Conservation (phyloP, 2,888 invertebrate species). For the Pterostichus madidus region DNA sequence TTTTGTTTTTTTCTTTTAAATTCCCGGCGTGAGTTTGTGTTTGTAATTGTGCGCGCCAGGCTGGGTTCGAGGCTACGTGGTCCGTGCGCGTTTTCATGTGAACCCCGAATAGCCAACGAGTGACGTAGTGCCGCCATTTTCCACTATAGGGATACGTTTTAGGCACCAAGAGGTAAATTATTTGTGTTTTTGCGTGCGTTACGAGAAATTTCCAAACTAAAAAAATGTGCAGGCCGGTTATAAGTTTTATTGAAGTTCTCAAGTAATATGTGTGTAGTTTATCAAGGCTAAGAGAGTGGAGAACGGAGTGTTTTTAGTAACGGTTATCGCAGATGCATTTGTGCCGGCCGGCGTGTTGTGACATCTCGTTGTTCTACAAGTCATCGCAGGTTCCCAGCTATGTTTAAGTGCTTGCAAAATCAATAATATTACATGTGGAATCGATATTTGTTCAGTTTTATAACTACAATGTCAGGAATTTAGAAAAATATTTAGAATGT, state of each 20-base stretch:
- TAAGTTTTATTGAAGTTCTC: slow-evolving; percentile 34
- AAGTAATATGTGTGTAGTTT: slow-evolving; percentile 22
- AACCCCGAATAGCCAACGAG: slow-evolving; percentile 85
- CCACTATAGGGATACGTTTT: slow-evolving; percentile 73
- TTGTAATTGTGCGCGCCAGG: slow-evolving; percentile 62
- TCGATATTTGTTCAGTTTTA: slow-evolving; percentile 3
- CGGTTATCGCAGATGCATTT: slow-evolving; percentile 60
- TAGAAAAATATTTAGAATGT: slow-evolving; percentile 56
- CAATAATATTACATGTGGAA: slow-evolving; percentile 12
- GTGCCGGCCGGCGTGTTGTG: slow-evolving; percentile 67
- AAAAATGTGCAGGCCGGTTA: slow-evolving; percentile 42
- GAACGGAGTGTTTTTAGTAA: slow-evolving; percentile 44
- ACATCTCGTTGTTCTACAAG: slow-evolving; percentile 50
- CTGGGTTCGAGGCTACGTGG: slow-evolving; percentile 74
- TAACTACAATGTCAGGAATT: background rate
- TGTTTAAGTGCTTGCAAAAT: slow-evolving; percentile 31
- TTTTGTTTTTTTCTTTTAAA: slow-evolving; percentile 60
- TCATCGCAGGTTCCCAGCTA: slow-evolving; percentile 29
- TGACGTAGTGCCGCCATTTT: slow-evolving; percentile 78
- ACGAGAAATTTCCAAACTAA: slow-evolving; percentile 26
- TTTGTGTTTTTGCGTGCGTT: slow-evolving; percentile 61
- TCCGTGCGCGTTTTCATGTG: slow-evolving; percentile 89
- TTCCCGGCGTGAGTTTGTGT: slow-evolving; percentile 58
- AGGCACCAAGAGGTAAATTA: slow-evolving; percentile 69
- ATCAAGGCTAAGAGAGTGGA: slow-evolving; percentile 30